A percentile compares a stretch with the other conserved stretches of the same genome.
phyloP scores from a whole-genome alignment of 2,888 invertebrate species.

The Rhagium mordax region DNA sequence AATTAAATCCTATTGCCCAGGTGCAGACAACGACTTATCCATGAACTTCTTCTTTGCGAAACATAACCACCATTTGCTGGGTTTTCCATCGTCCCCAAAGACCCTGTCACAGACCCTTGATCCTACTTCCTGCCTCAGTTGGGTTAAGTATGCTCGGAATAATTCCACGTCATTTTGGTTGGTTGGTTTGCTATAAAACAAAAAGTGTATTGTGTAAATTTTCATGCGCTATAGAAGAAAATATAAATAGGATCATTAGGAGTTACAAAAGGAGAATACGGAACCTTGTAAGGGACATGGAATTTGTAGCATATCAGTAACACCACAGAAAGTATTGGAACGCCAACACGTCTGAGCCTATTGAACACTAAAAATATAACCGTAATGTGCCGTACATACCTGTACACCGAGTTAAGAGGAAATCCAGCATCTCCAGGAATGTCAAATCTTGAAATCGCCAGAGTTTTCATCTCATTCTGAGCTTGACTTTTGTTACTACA shows the following conservation, averaged over 20 bases:
- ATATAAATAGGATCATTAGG: too few species aligned
- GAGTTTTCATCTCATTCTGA: conserved; percentile 94
- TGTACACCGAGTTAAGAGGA: conserved; percentile 72
- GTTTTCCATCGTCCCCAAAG: conserved; percentile 93
- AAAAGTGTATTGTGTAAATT: too few species aligned
- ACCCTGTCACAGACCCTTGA: conserved; percentile 92
- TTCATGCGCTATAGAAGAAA: too few species aligned
- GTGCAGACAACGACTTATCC: conserved; percentile 96
- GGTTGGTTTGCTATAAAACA: conserved; percentile 79
- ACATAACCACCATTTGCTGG: conserved; percentile 99
- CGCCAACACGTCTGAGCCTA: too few species aligned
- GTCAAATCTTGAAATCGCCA: conserved; percentile 95
- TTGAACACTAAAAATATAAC: too few species aligned
- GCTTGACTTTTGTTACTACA: conserved; percentile 93
- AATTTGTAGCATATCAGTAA: too few species aligned
- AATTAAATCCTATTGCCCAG: conserved; percentile 77
- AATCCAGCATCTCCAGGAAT: conserved; percentile 97
- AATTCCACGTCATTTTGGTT: conserved; percentile 86
- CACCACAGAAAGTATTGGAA: too few species aligned
- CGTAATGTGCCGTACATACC: too few species aligned
- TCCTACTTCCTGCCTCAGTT: conserved; percentile 96
- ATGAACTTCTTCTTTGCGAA: conserved; percentile 99
- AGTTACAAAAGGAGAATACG: too few species aligned
- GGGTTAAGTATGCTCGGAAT: conserved; percentile 94
- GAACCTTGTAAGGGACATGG: too few species aligned